Conservation (phyloP, 2,113 vertebrate genomes). For the Cinclus cinclus region DNA sequence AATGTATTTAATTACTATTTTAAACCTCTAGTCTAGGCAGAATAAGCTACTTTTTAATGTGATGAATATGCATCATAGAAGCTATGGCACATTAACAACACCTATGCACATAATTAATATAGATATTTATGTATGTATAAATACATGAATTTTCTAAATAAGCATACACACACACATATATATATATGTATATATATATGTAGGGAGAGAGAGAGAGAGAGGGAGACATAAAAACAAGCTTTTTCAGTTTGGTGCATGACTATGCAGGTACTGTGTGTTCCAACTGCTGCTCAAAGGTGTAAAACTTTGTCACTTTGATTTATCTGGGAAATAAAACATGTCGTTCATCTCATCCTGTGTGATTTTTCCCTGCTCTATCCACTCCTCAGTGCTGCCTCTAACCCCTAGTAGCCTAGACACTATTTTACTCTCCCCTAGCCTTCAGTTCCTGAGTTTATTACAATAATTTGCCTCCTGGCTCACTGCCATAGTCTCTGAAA, state of each 20-base stretch:
- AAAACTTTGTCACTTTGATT: neutral
- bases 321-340: neutral
- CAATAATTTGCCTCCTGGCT: slow-evolving; percentile 35
- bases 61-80: neutral
- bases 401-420: neutral
- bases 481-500: neutral
- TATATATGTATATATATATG: rapidly evolving
- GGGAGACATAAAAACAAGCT: neutral
- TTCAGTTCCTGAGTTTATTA: neutral
- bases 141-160: neutral
- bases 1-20: neutral
- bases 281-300: neutral
- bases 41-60: neutral
- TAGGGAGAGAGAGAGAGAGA: neutral
- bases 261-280: neutral
- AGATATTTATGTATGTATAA: neutral
- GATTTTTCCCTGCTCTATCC: neutral
- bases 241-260: neutral
- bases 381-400: neutral
- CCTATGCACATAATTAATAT: neutral
- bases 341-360: neutral
- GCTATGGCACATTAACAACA: neutral
- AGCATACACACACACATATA: neutral
- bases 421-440: neutral
- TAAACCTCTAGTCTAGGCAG: neutral